Evolutionary conservation across 2,113 vertebrate genomes (phyloP), one percentile per base, ranked within the genome.

Genomic region (Calidris pugnax): DNA sequence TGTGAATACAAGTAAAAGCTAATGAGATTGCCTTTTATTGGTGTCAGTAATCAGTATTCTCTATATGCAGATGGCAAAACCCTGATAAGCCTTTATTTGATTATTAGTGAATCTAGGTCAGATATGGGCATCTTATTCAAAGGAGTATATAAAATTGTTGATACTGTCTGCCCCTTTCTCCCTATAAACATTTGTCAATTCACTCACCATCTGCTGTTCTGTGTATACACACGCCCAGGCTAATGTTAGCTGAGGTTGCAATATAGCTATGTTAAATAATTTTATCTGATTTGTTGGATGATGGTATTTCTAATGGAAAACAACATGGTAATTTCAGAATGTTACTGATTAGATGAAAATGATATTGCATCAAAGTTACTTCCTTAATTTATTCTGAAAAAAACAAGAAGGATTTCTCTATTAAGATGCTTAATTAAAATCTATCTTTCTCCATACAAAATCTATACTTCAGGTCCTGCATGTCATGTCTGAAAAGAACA

Each of bases 301-400:
- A 98, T 97, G 96, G 97, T 97, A 95, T 98, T 98, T 98, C 97
- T 98, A 97, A 97, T 97, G 96, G 97, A 98, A 98, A 98, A 98
- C 98, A 98, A 98, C 98, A 98, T 98, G 98, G 97, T 98, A 98
- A 98, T 98, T 98, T 98, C 95, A 97, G 98, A 98, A 98, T 97
- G 97, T 93, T 98, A 96, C 97, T 98, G 98, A 98, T 98, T 98
- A 98, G 98, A 98, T 98, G 98, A 98, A 98, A 98, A 98, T 97
- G 98, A 98, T 98, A 98, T 87, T 97, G 97, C 98, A 97, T 98
- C 98, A 98, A 98, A 98, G 98, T 98, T 98, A 97, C 97, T 98
- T 97, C 98, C 96, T 98, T 98, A 98, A 98, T 98, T 98, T 98
- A 98, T 98, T 98, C 98, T 94, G 97, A 97, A 98, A 98, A 98